These are phyloP conservation scores for Geranospiza caerulescens DNA, from an alignment of 2,797 vertebrate species.

Conservation along the genomic window DNA sequence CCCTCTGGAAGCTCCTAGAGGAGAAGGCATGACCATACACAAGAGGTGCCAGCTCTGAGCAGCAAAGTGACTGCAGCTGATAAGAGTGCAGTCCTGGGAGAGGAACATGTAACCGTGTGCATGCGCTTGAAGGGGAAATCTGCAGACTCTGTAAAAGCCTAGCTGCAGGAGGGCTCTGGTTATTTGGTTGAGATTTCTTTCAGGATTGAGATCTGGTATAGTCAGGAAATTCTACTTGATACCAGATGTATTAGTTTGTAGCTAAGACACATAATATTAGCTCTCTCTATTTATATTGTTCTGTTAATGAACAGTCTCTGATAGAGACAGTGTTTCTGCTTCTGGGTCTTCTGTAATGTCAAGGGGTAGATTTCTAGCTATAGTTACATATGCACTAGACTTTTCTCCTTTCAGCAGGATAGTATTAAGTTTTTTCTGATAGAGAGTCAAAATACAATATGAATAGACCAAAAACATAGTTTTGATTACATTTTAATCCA, in stretches of 20 bases:
- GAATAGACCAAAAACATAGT: background rate
- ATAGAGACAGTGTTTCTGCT: background rate
- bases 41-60: background rate
- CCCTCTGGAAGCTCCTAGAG: background rate
- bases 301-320: background rate
- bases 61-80: background rate
- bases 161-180: background rate
- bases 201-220: background rate
- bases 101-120: fast-evolving
- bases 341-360: background rate
- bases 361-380: background rate
- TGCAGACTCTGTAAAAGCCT: background rate
- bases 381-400: background rate
- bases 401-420: background rate
- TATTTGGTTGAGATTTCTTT: background rate
- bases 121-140: background rate
- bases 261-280: background rate
- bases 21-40: background rate
- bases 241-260: background rate
- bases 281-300: background rate
- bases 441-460: background rate
- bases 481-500: background rate
- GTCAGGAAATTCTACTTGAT: background rate
- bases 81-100: background rate
- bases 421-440: background rate